Evolutionary conservation across 2,113 vertebrate species (phyloP).

Genomic region (Austrofundulus limnaeus): DNA sequence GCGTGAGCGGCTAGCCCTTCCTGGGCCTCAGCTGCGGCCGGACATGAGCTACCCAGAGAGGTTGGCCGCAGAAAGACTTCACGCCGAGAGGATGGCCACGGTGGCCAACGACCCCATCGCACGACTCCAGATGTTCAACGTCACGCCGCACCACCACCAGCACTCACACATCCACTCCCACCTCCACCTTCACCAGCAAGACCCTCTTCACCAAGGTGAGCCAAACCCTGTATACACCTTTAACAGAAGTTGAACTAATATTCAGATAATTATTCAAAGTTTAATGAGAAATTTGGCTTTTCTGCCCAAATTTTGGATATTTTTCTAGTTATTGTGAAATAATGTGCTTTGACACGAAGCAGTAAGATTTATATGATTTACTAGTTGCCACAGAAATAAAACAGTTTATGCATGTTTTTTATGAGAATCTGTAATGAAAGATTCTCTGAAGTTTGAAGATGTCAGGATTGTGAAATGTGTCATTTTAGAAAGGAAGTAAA

Average conservation of each 20-base stretch:
- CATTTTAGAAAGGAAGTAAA: too few relatives aligned
- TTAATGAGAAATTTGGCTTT: too few relatives aligned
- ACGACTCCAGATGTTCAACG: conserved; percentile 98
- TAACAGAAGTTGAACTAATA: too few relatives aligned
- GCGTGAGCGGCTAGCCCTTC: conserved; percentile 92
- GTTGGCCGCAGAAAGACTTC: conserved; percentile 94
- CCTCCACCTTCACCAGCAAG: conserved; percentile 98
- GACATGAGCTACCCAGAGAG: conserved; percentile 97
- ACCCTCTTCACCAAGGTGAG: conserved; percentile 97
- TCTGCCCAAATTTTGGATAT: too few relatives aligned
- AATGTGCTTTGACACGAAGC: neutral
- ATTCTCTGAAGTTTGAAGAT: neutral
- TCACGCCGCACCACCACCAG: conserved; percentile 98
- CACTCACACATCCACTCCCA: conserved; percentile 99
- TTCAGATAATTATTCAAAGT: neutral
- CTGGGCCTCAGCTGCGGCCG: conserved; percentile 90
- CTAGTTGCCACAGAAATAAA: neutral
- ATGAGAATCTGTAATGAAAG: neutral
- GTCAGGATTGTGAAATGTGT: too few relatives aligned
- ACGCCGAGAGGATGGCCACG: conserved; percentile 94
- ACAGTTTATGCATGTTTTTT: neutral
- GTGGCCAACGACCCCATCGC: conserved; percentile 95
- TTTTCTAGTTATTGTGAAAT: neutral
- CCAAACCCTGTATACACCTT: conserved; percentile 57
- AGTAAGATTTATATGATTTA: neutral